Evolutionary conservation across 2,113 vertebrate species (phyloP).

Genomic region (Tachysurus vachellii): DNA sequence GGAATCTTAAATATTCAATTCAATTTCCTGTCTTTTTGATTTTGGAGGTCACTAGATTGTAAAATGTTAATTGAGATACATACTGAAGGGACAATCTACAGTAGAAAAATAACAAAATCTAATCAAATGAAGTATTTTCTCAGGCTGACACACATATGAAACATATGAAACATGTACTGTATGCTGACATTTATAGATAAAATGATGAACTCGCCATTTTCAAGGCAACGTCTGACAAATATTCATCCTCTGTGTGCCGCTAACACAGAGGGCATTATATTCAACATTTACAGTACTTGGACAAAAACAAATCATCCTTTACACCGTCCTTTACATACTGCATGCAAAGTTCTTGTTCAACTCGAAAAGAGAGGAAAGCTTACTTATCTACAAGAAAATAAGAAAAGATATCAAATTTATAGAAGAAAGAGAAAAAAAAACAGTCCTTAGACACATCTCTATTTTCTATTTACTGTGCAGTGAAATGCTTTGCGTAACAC

Average conservation of each 20-base stretch:
- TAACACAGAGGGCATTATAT: conserved; percentile 1
- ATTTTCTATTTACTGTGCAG: conserved; percentile 37
- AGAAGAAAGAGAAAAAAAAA: background rate
- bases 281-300: background rate
- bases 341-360: conserved; percentile 44
- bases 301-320: conserved; percentile 7
- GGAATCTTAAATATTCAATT: background rate
- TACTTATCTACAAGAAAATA: conserved; percentile 59
- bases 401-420: conserved; percentile 23
- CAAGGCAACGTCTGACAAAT: background rate
- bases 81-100: background rate
- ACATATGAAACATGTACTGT: too few relatives aligned
- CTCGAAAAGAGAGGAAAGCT: conserved; percentile 61
- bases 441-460: conserved; percentile 55
- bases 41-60: background rate
- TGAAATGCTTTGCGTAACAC: conserved; percentile 71
- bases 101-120: background rate
- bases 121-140: background rate
- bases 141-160: background rate
- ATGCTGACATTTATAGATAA: background rate
- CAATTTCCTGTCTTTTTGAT: background rate
- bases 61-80: background rate
- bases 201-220: background rate
- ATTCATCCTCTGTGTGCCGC: background rate
- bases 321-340: background rate